Evolutionary conservation across 2,113 vertebrate species (phyloP).

Genomic region (Glareola pratincola): DNA sequence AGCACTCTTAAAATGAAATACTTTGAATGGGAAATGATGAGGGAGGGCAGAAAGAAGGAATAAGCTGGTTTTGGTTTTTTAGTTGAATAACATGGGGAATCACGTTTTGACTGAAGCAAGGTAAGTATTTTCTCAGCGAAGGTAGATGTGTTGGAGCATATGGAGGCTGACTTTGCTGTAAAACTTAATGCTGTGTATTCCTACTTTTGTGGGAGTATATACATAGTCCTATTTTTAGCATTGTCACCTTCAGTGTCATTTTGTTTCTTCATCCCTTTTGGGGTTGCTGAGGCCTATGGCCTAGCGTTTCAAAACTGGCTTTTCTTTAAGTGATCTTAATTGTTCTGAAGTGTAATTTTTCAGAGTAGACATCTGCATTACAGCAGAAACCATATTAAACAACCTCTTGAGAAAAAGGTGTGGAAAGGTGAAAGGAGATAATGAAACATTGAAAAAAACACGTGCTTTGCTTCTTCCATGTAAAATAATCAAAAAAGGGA

Average conservation of each 20-base stretch:
- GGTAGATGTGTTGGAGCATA: not conserved
- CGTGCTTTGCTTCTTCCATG: not conserved
- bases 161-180: not conserved
- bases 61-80: not conserved
- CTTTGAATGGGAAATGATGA: not conserved
- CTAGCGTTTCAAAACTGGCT: not conserved
- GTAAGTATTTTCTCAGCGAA: constrained; percentile 42
- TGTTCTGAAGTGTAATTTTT: not conserved
- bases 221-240: not conserved
- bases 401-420: not conserved
- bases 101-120: constrained; percentile 12
- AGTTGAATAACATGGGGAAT: not conserved
- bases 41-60: not conserved
- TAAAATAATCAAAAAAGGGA: not conserved
- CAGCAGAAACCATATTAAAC: not conserved
- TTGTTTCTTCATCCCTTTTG: not conserved
- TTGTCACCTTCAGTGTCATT: not conserved
- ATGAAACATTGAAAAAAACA: not conserved
- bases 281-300: not conserved
- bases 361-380: not conserved
- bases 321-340: not conserved
- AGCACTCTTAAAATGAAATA: not conserved
- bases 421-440: not conserved
- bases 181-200: not conserved
- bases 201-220: not conserved